A percentile compares a stretch with the other conserved stretches of the same genome.
These are phyloP conservation scores for Cremastinae sp. DNA, from an alignment of 2,888 invertebrate species.

Conservation along the genomic window DNA sequence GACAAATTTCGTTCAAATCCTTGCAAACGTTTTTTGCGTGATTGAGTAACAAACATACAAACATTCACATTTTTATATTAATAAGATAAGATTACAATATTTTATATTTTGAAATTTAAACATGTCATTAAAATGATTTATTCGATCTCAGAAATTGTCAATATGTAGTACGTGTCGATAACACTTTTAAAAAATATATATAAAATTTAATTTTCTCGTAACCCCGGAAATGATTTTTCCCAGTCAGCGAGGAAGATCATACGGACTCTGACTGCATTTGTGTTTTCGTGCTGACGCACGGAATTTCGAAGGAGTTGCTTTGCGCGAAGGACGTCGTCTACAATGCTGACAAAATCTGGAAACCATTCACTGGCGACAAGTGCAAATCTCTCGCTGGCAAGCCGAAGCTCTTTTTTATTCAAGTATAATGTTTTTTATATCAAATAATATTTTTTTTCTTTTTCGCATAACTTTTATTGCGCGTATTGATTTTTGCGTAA, in stretches of 20 bases:
- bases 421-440: conserved; percentile 77
- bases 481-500: conserved; percentile 1
- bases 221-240: conserved; percentile 56
- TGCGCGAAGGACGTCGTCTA: conserved; percentile 82
- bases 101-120: too few relatives aligned
- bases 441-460: conserved; percentile 3
- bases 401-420: conserved; percentile 85
- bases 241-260: conserved; percentile 81
- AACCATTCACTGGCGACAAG: conserved; percentile 82
- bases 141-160: too few relatives aligned
- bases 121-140: too few relatives aligned
- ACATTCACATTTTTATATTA: too few relatives aligned
- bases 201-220: not conserved
- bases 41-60: too few relatives aligned
- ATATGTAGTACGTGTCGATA: too few relatives aligned
- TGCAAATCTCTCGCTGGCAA: conserved; percentile 83
- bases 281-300: conserved; percentile 83
- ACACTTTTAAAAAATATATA: too few relatives aligned
- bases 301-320: conserved; percentile 81
- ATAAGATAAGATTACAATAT: too few relatives aligned
- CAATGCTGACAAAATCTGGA: conserved; percentile 81
- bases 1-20: too few relatives aligned
- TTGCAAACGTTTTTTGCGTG: too few relatives aligned
- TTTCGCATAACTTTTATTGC: not conserved
- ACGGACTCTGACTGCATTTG: conserved; percentile 82